Evolutionary conservation across 1,140 invertebrate genomes (phyloP), one percentile per base, ranked within the genome.

Genomic region (Drosophila baimaii): DNA sequence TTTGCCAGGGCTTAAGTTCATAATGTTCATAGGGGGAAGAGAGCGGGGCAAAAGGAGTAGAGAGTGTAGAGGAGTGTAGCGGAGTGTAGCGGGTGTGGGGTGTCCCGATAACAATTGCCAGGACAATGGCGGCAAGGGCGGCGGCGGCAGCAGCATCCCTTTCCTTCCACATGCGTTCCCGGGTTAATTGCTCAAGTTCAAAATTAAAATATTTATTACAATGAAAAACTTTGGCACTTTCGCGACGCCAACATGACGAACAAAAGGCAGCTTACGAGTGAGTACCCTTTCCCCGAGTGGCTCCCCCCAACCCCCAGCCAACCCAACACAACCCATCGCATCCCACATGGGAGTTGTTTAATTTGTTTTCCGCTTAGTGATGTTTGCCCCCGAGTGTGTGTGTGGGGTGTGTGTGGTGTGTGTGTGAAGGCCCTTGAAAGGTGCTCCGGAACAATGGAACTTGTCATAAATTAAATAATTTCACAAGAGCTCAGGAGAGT

Each of bases 201-300:
- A 89, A 88, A 88, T 88, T 88, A 88, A 88, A 88, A 88, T 88
- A 88, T 88, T 88, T 88, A 88, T 88, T 89, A 88, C 83, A 88
- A 88, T 88, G 84, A 79, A 88, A 88, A 88, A 88, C 83, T 88
- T 88, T 88, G 76, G 79, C 80, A 88, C 84, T 88, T 88, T 86
- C 79, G 74, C 79, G 83, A 79, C 83, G 83, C 84, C 83, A 83
- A 46, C 76, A 81, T 75, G 76, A 84, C 80, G 77, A 85, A 82
- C 79, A 81, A 80, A 79, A 80, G 62, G 39, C 63, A 69, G 75
- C 77, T 83, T 76, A 76, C 64, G 81, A 59, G 52, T 83, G 66
- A 69, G 74, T 68, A 62, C 35, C 69, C 58, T 54, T 58, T 43
- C 39, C 31, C 33, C 5, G 17, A 44, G 9, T 41, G 47, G 47